Evolutionary conservation across 2,113 vertebrate species (phyloP), one percentile per base, ranked within the genome.

Genomic region (Psettodes erumei): DNA sequence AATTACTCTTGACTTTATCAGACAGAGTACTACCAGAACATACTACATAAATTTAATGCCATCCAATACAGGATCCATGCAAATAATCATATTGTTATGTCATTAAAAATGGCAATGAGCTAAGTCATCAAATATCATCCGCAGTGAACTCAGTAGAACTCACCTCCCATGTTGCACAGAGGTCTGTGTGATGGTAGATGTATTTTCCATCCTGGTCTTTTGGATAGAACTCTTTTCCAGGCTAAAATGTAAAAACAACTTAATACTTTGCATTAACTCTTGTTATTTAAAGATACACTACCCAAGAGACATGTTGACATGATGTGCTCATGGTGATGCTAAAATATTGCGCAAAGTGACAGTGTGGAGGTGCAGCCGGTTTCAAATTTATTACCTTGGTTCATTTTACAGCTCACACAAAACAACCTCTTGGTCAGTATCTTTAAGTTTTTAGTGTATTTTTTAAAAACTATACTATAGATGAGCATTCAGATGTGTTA

Each of bases 141-240:
- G n/a, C 2, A 11, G 23, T 27, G 16, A 58, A 12, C 25, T 30
- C 12, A 30, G 6, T 2, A 35, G 4, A 40, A 64, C 95, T 95
- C 90, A 98, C 97, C 95, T 98, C 97, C 98, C 98, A 99, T 33
- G 96, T 98, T 50, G 95, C 95, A 85, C 96, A 95, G 48, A 99
- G 91, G 78, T 99, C 91, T 82, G 95, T 94, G 59, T 95, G 79
- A 64, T 96, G 93, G 81, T 96, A 99, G 74, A 96, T 83, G 77
- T 90, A 59, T 64, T 96, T 96, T 64, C 96, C 96, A 75, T 95
- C 93, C 77, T 94, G 85, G 89, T 98, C 96, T 88, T 0, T 92
- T 37, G 98, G 98, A 76, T 95, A 96, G 30, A 93, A 54, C 2
- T 61, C 81, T 16, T 96, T 91, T 83, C 98, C 98, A 61, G 97